A percentile compares a stretch with the other conserved stretches of the same genome.
These are phyloP conservation scores for Zaprionus vittiger DNA, from an alignment of 1,140 invertebrate genomes.

Conservation along the genomic window DNA sequence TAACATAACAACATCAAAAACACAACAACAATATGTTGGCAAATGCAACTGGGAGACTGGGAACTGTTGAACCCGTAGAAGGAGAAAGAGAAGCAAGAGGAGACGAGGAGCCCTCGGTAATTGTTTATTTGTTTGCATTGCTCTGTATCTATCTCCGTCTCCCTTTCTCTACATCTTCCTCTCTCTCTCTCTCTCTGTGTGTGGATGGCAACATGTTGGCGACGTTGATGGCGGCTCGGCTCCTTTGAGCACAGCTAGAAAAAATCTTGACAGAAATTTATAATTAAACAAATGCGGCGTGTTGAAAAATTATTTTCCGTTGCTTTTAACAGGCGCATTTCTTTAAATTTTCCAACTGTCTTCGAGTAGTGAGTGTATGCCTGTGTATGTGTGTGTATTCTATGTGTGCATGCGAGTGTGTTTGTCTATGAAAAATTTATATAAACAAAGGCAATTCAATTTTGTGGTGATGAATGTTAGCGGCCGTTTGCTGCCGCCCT, in stretches of 20 bases:
- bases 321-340: slow-evolving; percentile 68
- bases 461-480: slow-evolving; percentile 79
- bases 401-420: slow-evolving; percentile 20
- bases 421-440: slow-evolving; percentile 61
- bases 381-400: slow-evolving; percentile 15
- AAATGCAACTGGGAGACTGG: slow-evolving; percentile 47
- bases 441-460: slow-evolving; percentile 81
- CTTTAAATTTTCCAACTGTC: slow-evolving; percentile 73
- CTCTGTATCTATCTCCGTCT: slow-evolving; percentile 17
- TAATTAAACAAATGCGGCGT: slow-evolving; percentile 80
- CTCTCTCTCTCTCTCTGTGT: slow-evolving; percentile 32
- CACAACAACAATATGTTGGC: slow-evolving; percentile 42
- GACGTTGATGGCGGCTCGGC: slow-evolving; percentile 53
- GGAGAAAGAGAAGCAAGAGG: not conserved
- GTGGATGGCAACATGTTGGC: slow-evolving; percentile 73
- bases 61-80: slow-evolving; percentile 8
- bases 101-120: slow-evolving; percentile 46
- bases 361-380: slow-evolving; percentile 21
- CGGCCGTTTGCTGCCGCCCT: slow-evolving; percentile 58
- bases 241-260: slow-evolving; percentile 69
- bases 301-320: slow-evolving; percentile 76
- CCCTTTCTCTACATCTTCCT: slow-evolving; percentile 6
- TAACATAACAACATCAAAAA: slow-evolving; percentile 52
- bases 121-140: slow-evolving; percentile 60
- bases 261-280: slow-evolving; percentile 80